A percentile compares a stretch with the other conserved stretches of the same genome.
Evolutionary conservation across 2,888 invertebrate species (phyloP).

Genomic region (Erynnis tages): DNA sequence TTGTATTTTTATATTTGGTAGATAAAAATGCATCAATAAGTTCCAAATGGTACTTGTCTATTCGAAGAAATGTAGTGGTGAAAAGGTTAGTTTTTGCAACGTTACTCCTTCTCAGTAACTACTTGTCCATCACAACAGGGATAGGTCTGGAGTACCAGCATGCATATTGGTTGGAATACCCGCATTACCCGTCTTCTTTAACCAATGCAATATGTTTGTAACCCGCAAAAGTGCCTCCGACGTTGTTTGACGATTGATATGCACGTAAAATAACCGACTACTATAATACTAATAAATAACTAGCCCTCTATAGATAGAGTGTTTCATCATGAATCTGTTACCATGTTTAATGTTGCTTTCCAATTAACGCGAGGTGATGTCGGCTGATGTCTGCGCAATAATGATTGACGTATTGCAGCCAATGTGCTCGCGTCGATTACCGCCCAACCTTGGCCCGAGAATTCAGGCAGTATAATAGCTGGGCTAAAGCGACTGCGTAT

Average conservation of each 20-base stretch:
- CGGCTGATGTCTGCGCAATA: constrained; percentile 7
- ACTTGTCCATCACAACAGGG: no score
- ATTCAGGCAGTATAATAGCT: neutral
- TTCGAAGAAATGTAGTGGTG: no score
- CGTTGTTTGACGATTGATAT: neutral
- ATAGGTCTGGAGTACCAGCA: no score
- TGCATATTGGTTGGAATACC: no score
- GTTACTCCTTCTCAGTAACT: no score
- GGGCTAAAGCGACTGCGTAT: no score
- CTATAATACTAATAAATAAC: no score
- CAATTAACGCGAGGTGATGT: constrained; percentile 6
- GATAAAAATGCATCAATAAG: no score
- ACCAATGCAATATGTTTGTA: neutral
- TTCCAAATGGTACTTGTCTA: no score
- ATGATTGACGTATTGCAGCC: constrained; percentile 23
- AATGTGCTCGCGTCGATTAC: constrained; percentile 19
- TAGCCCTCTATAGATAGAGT: neutral
- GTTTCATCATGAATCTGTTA: constrained; percentile 7
- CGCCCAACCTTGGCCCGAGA: constrained; percentile 17
- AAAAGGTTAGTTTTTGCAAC: no score
- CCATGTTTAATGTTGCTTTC: constrained; percentile 6
- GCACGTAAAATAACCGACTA: neutral
- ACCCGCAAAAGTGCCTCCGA: neutral
- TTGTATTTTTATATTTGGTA: constrained; percentile 5
- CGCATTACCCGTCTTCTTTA: no score